Conservation (phyloP, 2,888 invertebrate species). For the Harmothoe impar region DNA sequence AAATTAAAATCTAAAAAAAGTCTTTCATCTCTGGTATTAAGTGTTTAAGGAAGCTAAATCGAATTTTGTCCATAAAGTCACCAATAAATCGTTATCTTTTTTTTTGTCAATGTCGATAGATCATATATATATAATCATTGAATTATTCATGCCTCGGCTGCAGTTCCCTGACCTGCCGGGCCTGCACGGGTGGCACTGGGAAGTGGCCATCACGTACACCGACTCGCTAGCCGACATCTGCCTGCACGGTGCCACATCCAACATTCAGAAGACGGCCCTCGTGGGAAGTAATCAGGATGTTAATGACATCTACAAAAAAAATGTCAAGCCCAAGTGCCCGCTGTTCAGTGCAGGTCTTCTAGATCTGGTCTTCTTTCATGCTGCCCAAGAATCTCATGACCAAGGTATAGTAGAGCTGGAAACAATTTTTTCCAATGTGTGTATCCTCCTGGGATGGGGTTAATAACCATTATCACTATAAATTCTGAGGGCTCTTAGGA, state of each 20-base stretch:
- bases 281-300: constrained; percentile 77
- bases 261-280: constrained; percentile 81
- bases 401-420: constrained; percentile 77
- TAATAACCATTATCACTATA: too few relatives aligned
- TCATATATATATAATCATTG: too few relatives aligned
- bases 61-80: too few relatives aligned
- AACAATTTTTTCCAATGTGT: not conserved
- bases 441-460: too few relatives aligned
- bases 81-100: too few relatives aligned
- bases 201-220: constrained; percentile 80
- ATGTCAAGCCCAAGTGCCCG: constrained; percentile 71
- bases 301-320: constrained; percentile 73
- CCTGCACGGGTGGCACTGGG: constrained; percentile 82
- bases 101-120: too few relatives aligned
- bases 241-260: constrained; percentile 78
- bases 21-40: too few relatives aligned
- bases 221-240: constrained; percentile 80
- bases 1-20: too few relatives aligned
- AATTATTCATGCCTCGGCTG: not conserved
- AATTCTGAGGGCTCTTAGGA: too few relatives aligned
- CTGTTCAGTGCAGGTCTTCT: constrained; percentile 79
- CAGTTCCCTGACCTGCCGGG: constrained; percentile 74
- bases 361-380: constrained; percentile 79
- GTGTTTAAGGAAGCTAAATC: too few relatives aligned
- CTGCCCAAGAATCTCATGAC: constrained; percentile 75